Base-by-base conservation (phyloP, 2,888 invertebrate genomes). In the Anoncus sp. region DNA sequence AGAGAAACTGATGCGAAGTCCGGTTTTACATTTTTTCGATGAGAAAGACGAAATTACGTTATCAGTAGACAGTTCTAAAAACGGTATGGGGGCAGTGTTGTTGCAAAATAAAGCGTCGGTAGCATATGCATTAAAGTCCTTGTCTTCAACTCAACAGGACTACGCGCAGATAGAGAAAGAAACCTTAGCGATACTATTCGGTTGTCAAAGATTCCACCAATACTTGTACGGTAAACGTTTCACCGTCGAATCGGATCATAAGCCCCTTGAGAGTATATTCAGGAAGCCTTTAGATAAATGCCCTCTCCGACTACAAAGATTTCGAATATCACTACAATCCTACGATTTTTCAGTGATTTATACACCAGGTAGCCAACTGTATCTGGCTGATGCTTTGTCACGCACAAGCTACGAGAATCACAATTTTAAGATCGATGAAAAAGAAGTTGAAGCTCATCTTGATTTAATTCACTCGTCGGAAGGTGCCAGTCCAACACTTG, bases 111-210 rank as follows among this genome's bases (percentile, higher is more conserved):
- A 75, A 38, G 43, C 63, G 14, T 83, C 84, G 24, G 63, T 83
- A 20, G 85, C 86, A 16, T 87, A 86, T 75, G 85, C 80, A 9
- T 84, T 84, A 0, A 83, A 77, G 66, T 53, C 85, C 2, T 57
- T 87, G 43, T 85, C 84, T n/a, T 67, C 72, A 10, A 76, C 84
- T 6, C 84, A 89, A 75, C 63, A 53, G 38, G 72, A 55, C 2
- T 87, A 85, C 35, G 81, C 86, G 18, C 85, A 87, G 73, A 85
- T 85, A 38, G 85, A 86, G 20, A 85, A 86, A 73, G 85, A 88
- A 57, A 67, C 81, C 20, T 24, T 84, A 14, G 85, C 84, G 10
- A 85, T 87, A 7, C 22, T 77, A 4, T 82, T 81, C 74, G 85
- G 81, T 2, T 77, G 77, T 24, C 65, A 82, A 31, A 82, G 75